Evolutionary conservation across 2,888 invertebrate genomes (phyloP), one percentile per base, ranked within the genome.

Genomic region (Endomychus coccineus): DNA sequence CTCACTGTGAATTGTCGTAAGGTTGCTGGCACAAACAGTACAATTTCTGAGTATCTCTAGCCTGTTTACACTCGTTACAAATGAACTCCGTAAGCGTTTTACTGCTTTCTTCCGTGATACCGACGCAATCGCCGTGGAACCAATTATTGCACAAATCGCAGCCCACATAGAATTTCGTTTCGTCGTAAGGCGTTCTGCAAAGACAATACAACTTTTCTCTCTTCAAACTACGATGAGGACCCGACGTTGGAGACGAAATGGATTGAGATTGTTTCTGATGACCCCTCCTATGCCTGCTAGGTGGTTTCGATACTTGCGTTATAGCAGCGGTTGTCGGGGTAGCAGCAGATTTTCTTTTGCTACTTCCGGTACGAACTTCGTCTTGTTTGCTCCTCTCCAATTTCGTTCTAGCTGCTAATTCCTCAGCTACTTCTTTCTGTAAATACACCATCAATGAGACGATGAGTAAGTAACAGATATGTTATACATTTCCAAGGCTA

Each of bases 61-160:
- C 88, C 50, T 85, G 83, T 40, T 81, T 78, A 59, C 91, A 91
- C 59, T 89, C 89, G 10, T 76, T 75, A 59, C 91, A 91, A 46
- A 89, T 78, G 66, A 90, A 97, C 61, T 91, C 88, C 29, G 89
- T 87, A 66, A 96, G 77, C 15, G 79, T 78, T 63, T 88, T 86
- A 44, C 92, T 91, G 73, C 85, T 84, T 61, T 86, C 83, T 66
- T 95, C 92, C 0, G 88, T 87, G 41, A 97, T 87, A 27, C 85
- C 87, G 7, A 97, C 92, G 63, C 98, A 98, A 51, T 87, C 86
- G 1, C 95, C 95, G 62, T 98, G 98, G 75, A 92, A 97, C 96
- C 97, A 97, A 66, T 95, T 94, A 58, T 88, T 89, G 66, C 97
- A 98, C 56, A 91, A 73, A 69, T 96, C 95, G 69, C 98, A 98